Base-by-base conservation (phyloP, 2,888 invertebrate genomes). In the Myopa tessellatipennis region DNA sequence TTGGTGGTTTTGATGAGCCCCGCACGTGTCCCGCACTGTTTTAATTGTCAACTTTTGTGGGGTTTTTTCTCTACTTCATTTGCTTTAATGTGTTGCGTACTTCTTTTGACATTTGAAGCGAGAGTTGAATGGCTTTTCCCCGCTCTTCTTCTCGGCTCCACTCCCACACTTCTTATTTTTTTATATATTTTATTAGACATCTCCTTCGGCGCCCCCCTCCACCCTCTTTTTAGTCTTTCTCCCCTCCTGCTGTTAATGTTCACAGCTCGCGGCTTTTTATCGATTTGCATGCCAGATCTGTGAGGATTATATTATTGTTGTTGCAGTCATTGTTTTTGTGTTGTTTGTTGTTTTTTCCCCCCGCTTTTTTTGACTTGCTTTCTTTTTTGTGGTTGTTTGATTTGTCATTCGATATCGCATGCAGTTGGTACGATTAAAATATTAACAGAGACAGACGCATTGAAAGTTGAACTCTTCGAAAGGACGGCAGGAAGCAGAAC, bases 61-160 rank as follows among this genome's bases (percentile, higher is more conserved):
- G 18, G 18, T 61, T 61, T 61, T 61, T 58, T 58, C 6, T 26
- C 12, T 61, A 10, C 4, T 58, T 10, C 4, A 26, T n/a, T 26
- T 61, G 79, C 72, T 84, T 86, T 86, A 86, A 86, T 86, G 85
- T 85, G 84, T 84, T 84, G 85, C 86, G 86, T 86, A 86, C 86
- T 85, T 86, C 84, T 83, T 82, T 84, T 85, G 85, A 86, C 86
- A 85, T 84, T 82, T 75, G 76, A 81, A 79, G 69, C 65, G 34
- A 38, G 14, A 40, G 69, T 34, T 34, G 55, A 26, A 18, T 38
- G 68, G 16, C 26, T n/a, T 16, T 8, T n/a, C 50, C 10, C 58
- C 26, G 58, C 16, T 38, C 60, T 34, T 60, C 18, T 5, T 38
- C 18, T 78, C 79, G 80, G 69, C 61, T 55, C 50, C 50, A 7